Percentiles rank a stretch among this genome's conserved stretches.
Conservation (phyloP, 2,113 vertebrate genomes). For the Macaca mulatta region DNA sequence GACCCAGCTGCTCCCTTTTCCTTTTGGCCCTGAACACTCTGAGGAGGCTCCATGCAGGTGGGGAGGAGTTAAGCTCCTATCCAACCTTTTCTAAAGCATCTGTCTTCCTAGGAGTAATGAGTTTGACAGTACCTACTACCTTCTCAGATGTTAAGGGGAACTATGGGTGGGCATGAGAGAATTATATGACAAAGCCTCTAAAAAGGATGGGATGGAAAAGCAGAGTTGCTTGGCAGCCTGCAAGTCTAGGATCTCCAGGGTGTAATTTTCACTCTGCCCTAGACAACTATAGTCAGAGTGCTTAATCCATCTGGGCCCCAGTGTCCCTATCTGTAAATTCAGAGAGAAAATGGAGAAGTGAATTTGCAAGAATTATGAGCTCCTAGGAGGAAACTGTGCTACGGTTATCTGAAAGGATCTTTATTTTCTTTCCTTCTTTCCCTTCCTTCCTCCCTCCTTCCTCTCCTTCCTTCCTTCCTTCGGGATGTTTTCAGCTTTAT, state of each 20-base stretch:
- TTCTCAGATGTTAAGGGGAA: neutral
- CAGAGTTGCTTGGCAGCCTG: neutral
- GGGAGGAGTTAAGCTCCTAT: neutral
- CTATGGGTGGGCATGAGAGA: neutral
- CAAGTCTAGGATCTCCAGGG: neutral
- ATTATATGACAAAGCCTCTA: too few relatives aligned
- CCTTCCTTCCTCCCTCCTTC: neutral
- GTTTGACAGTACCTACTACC: neutral
- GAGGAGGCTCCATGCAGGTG: fast-evolving
- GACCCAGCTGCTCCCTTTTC: neutral
- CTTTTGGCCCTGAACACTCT: neutral
- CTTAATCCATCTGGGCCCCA: neutral
- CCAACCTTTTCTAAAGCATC: neutral
- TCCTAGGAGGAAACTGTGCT: neutral
- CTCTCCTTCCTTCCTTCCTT: too few relatives aligned
- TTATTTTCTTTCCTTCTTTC: neutral
- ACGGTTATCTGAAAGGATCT: neutral
- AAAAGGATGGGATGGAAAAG: neutral
- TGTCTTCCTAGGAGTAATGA: neutral
- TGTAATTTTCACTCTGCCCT: neutral
- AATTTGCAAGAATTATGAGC: neutral
- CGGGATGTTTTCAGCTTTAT: neutral
- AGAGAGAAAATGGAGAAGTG: neutral
- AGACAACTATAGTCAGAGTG: neutral
- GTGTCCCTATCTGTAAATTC: neutral